A percentile compares a stretch with the other conserved stretches of the same genome.
These are phyloP conservation scores for Ladona fulva DNA, from an alignment of 1,140 invertebrate genomes.

Conservation along the genomic window DNA sequence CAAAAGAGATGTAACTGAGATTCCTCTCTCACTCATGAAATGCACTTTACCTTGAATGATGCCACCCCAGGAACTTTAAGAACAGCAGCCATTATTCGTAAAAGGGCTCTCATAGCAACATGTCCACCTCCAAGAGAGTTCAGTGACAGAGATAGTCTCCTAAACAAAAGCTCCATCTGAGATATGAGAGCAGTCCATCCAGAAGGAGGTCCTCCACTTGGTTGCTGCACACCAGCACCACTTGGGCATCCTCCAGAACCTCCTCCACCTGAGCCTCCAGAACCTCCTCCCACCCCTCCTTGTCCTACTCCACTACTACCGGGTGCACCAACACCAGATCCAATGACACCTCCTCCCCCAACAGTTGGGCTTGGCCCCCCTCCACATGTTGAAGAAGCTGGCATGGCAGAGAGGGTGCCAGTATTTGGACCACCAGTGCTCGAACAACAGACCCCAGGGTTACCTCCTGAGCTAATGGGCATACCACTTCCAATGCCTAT, in stretches of 20 bases:
- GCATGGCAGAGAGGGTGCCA: background rate
- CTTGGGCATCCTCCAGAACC: slow-evolving; percentile 11
- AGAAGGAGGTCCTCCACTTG: background rate
- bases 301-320: background rate
- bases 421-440: background rate
- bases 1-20: no score
- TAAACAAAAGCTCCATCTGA: slow-evolving; percentile 77
- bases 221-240: background rate
- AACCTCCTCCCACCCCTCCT: background rate
- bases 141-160: slow-evolving; percentile 65
- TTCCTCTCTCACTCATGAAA: no score
- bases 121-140: slow-evolving; percentile 55
- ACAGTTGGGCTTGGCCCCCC: background rate
- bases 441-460: background rate
- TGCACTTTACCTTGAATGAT: slow-evolving; percentile 62
- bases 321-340: background rate
- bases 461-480: background rate
- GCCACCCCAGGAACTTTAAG: slow-evolving; percentile 75
- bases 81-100: slow-evolving; percentile 77
- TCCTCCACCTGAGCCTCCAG: background rate
- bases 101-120: slow-evolving; percentile 49
- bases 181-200: slow-evolving; percentile 69
- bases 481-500: background rate
- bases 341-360: background rate
- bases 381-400: slow-evolving; percentile 35